Evolutionary conservation across 2,113 vertebrate genomes (phyloP), one percentile per base, ranked within the genome.

Genomic region (Coturnix japonica): DNA sequence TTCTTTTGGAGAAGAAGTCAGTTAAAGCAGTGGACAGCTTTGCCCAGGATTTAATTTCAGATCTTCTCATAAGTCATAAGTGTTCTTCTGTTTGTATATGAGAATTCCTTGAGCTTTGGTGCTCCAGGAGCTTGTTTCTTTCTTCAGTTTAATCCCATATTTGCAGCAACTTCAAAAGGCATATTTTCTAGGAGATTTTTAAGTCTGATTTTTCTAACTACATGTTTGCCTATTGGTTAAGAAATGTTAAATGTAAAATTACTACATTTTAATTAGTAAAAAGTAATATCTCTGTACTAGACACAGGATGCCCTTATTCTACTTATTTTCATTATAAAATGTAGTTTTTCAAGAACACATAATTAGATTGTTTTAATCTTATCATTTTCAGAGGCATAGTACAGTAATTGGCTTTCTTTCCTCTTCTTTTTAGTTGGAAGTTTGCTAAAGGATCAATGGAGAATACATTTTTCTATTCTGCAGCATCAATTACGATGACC

Each of bases 291-390:
- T 94, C 78, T 94, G 73, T 91, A 59, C 49, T 60, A 94, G 84
- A 96, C 91, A 92, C 64, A 90, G 33, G 81, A 94, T 95, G 94
- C 71, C 82, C 96, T 96, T 95, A 93, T 89, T 94, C 84, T 76
- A 87, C 86, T 96, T 96, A 82, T 91, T 97, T 97, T 96, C 95
- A 97, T 97, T 90, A 97, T 96, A 97, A 95, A 96, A 90, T 96
- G 91, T 96, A 95, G 96, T 97, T 97, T 97, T 96, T 97, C 70
- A 95, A 95, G 96, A 97, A 97, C 61, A 92, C 91, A 95, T 97
- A 98, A 97, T 97, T 97, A 97, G 91, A 89, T 96, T 97, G 93
- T 97, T 97, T 97, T 97, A 97, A 98, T 97, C 96, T 97, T 96
- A 97, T 93, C 87, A 89, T 97, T 97, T 97, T 97, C 93, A 97